Evolutionary conservation across 2,888 invertebrate genomes (phyloP), one percentile per base, ranked within the genome.

Genomic region (Caenorhabditis drosophilae): DNA sequence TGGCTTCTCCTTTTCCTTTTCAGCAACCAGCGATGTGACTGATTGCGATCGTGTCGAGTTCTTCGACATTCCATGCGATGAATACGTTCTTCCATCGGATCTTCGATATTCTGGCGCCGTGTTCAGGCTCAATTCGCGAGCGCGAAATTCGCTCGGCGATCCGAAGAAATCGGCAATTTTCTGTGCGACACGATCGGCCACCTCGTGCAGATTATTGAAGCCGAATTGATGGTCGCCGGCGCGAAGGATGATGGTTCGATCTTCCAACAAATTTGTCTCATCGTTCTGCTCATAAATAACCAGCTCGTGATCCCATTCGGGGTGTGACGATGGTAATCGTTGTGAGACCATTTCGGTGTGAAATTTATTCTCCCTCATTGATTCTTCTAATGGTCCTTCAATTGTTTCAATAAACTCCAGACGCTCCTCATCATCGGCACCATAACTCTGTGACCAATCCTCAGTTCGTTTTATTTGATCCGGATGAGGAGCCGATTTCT

Each of bases 361-460:
- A 9, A 54, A 57, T 40, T 54, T 34, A 36, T 70, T 67, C 25
- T 70, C 67, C 31, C 60, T 63, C 15, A 58, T 48, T 3, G 67
- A 51, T 26, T 70, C 70, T 12, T 38, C 54, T 20, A 55, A 11
- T 15, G 63, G 50, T 23, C 57, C 63, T 36, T 50, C 55, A 25
- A 70, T 47, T 1, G 67, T 70, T 45, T 70, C 70, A 16, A 57
- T 57, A 41, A 54, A 64, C 31, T 70, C 67, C 41, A 67, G 44
- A 20, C 63, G 67, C 20, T 51, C 55, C 26, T 64, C 64, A 26
- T 52, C 55, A 26, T 59, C 42, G 3, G 54, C 55, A 16, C 53
- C 59, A 18, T 53, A 60, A 20, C 53, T 53, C 25, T 60, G 53
- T 20, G 53, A 40, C 18, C 52, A 52, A 34, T 60, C 59, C 31